phyloP scores from a whole-genome alignment of 30 jellyfish, hydroid and myxozoan species.

The Clytia hemisphaerica region DNA sequence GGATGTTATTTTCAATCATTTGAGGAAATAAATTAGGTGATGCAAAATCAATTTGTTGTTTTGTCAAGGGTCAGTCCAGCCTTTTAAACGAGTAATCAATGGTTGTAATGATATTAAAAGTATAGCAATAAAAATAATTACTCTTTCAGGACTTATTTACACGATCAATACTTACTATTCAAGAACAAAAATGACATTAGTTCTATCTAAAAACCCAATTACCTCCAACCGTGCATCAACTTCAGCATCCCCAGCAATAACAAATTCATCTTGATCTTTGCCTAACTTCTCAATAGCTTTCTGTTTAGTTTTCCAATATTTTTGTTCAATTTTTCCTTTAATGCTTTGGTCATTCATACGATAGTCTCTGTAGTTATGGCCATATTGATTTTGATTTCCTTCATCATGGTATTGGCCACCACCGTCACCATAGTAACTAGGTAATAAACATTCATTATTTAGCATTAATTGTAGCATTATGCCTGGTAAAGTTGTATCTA shows the following conservation, averaged over 20 bases:
- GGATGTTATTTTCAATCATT: too few relatives aligned
- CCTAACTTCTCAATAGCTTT: constrained; percentile 82
- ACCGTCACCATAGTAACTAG: too few relatives aligned
- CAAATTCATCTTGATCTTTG: constrained; percentile 94
- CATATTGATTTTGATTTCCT: too few relatives aligned
- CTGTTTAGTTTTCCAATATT: constrained; percentile 93
- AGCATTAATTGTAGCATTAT: too few relatives aligned
- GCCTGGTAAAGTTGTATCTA: too few relatives aligned
- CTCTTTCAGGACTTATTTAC: background rate
- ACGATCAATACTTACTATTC: background rate
- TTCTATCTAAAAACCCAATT: background rate
- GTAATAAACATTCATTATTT: too few relatives aligned
- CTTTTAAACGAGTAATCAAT: too few relatives aligned
- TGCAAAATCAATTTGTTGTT: too few relatives aligned
- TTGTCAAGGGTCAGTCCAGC: too few relatives aligned
- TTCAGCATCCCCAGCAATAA: constrained; percentile 98
- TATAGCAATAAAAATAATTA: background rate
- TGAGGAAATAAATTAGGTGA: too few relatives aligned
- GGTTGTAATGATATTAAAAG: too few relatives aligned
- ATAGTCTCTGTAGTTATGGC: constrained; percentile 68
- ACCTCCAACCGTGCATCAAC: constrained; percentile 95
- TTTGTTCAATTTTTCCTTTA: constrained; percentile 88
- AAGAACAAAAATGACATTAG: background rate
- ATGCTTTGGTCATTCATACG: constrained; percentile 44
- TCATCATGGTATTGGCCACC: too few relatives aligned